Percentiles rank a stretch among this genome's conserved stretches.
Conservation (phyloP, 2,797 vertebrate genomes). For the Vireo griseus region DNA sequence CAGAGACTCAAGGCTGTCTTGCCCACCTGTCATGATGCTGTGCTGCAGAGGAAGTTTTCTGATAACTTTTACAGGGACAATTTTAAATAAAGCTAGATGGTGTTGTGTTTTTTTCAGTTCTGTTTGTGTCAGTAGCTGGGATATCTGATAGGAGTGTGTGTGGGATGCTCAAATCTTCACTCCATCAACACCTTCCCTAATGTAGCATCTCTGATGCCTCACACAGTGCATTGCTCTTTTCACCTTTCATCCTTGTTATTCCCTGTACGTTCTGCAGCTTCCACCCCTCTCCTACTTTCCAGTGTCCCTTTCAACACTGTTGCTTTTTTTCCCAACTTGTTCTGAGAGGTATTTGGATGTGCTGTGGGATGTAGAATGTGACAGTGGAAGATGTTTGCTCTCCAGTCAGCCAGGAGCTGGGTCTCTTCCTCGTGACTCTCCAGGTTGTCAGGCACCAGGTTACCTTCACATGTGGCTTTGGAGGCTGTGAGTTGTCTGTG, state of each 20-base stretch:
- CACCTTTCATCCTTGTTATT: background rate
- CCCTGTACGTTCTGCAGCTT: background rate
- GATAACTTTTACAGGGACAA: background rate
- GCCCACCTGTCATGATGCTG: background rate
- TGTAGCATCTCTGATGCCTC: background rate
- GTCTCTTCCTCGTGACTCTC: background rate
- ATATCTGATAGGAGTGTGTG: background rate
- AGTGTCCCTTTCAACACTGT: background rate
- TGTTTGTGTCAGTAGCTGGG: background rate
- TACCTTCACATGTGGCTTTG: background rate
- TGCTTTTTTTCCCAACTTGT: background rate
- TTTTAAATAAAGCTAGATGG: slow-evolving; percentile 7
- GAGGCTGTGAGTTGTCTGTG: background rate
- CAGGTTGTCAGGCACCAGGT: background rate
- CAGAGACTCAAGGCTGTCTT: background rate
- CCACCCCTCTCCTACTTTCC: background rate
- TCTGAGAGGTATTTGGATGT: background rate
- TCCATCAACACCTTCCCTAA: slow-evolving; percentile 20
- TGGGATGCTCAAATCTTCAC: background rate
- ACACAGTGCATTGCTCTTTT: background rate
- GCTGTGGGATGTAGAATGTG: background rate
- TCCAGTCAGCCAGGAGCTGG: background rate
- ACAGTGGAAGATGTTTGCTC: background rate
- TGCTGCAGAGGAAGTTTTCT: background rate
- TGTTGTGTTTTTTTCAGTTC: background rate